A percentile compares a stretch with the other conserved stretches of the same genome.
phyloP scores from a whole-genome alignment of 2,888 invertebrate species.

The Empis stercorea region DNA sequence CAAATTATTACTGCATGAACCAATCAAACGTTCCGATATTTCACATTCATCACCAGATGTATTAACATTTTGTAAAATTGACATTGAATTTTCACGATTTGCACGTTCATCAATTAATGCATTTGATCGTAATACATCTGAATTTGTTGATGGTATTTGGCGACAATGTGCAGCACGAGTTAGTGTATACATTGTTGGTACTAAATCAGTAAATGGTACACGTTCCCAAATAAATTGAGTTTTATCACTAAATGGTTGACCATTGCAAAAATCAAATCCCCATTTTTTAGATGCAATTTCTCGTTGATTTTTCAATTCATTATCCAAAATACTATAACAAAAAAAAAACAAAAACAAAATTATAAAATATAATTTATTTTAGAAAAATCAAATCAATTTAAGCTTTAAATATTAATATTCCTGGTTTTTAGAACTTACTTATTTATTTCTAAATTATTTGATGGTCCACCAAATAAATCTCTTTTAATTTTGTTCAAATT shows the following conservation, averaged over 20 bases:
- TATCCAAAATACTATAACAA: conserved; percentile 21
- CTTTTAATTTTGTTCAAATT: conserved; percentile 30
- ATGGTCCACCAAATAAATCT: conserved; percentile 32
- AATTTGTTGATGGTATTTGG: conserved; percentile 14
- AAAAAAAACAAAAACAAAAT: background rate
- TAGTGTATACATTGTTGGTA: conserved; percentile 34
- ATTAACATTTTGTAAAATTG: conserved; percentile 12
- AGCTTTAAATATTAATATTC: too few species aligned
- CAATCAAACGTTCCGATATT: conserved; percentile 14
- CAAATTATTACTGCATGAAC: conserved; percentile 12
- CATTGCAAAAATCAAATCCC: conserved; percentile 34
- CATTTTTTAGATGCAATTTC: conserved; percentile 49
- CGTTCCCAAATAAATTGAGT: conserved; percentile 33
- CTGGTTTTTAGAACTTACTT: conserved; percentile 28
- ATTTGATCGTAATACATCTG: conserved; percentile 18
- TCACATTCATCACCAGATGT: conserved; percentile 18
- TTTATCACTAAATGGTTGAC: conserved; percentile 22
- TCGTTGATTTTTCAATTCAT: conserved; percentile 30
- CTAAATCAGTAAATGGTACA: conserved; percentile 28
- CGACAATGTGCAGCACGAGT: conserved; percentile 36
- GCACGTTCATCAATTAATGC: conserved; percentile 29
- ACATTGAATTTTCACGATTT: conserved; percentile 24
- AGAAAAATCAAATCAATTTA: too few species aligned
- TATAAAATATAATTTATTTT: background rate
- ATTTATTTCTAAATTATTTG: conserved; percentile 24